These are phyloP conservation scores for Cheirogaleus major DNA, from an alignment of 2,797 vertebrate species.

Conservation along the genomic window DNA sequence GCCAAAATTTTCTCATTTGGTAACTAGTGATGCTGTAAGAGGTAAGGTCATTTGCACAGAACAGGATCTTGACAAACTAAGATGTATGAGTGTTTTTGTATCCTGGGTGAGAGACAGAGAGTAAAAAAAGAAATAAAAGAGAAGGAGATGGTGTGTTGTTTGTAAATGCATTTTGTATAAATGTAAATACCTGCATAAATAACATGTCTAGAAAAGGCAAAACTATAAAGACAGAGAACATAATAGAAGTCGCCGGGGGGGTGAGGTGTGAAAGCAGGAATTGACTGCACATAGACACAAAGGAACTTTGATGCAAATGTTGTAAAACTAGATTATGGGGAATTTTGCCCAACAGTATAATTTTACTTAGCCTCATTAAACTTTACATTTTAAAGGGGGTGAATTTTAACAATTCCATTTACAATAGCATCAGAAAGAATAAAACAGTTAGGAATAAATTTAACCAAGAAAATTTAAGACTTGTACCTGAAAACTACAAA, in stretches of 20 bases:
- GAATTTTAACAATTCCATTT: not conserved
- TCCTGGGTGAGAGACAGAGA: not conserved
- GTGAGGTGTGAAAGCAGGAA: not conserved
- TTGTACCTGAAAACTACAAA: not conserved
- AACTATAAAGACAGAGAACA: not conserved
- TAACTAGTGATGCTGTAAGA: not conserved
- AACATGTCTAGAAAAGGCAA: not conserved
- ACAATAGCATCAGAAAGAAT: not conserved
- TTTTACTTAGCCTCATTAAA: not conserved
- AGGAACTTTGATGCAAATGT: not conserved
- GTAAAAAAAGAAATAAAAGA: not conserved
- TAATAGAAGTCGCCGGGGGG: not conserved
- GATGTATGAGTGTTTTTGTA: not conserved
- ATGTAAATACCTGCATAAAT: not conserved
- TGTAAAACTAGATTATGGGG: not conserved
- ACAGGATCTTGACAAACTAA: not conserved
- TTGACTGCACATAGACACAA: not conserved
- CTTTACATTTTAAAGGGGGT: not conserved
- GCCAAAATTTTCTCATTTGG: not conserved
- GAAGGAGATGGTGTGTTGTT: not conserved
- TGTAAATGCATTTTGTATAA: not conserved
- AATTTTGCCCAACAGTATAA: not conserved
- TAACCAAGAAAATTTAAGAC: not conserved
- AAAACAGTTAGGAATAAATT: slow-evolving; percentile 6
- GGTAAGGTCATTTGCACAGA: not conserved